Conservation (phyloP, 2,113 vertebrate genomes). For the Ursus arctos region DNA sequence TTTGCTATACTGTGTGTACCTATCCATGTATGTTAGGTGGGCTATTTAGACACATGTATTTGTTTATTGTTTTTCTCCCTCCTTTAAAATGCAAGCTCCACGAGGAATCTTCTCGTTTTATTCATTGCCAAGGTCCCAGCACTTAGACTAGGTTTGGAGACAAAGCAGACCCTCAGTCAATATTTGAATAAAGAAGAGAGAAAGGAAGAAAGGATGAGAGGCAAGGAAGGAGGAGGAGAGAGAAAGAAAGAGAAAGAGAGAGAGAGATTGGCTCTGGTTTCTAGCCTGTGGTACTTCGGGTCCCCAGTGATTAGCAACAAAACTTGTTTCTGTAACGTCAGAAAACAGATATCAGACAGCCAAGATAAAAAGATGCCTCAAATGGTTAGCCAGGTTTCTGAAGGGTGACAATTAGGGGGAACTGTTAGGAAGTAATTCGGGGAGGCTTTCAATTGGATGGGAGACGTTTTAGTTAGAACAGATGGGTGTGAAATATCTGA, state of each 20-base stretch:
- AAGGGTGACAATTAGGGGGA: conserved; percentile 36
- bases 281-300: neutral
- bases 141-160: neutral
- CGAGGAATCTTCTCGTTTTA: neutral
- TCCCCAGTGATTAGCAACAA: neutral
- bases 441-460: conserved; percentile 9
- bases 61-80: no score
- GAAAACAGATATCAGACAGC: neutral
- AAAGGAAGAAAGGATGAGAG: neutral
- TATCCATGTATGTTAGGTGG: accelerated
- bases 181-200: neutral
- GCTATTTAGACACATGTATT: neutral
- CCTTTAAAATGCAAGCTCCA: neutral
- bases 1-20: neutral
- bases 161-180: neutral
- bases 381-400: conserved; percentile 1
- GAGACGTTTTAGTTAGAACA: conserved; percentile 54
- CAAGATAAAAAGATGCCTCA: neutral
- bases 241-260: no score
- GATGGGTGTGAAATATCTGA: conserved; percentile 57
- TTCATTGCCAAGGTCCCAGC: neutral
- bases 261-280: neutral
- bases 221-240: no score
- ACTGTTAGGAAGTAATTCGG: conserved; percentile 34
- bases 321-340: neutral